Conservation (phyloP, 2,888 invertebrate species). For the Trichopria drosophilae region DNA sequence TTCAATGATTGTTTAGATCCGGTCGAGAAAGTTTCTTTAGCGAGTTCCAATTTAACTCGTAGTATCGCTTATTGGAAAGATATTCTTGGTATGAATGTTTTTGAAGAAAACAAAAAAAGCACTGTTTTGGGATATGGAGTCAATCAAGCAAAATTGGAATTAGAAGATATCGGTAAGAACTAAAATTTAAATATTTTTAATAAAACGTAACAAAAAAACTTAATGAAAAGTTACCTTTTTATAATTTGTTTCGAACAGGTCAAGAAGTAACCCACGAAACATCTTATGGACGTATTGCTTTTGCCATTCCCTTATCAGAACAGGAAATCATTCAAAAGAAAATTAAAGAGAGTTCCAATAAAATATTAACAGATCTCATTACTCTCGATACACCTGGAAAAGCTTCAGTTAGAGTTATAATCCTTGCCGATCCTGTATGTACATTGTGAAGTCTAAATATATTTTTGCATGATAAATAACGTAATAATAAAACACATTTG, state of each 20-base stretch:
- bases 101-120: conserved; percentile 66
- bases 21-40: conserved; percentile 76
- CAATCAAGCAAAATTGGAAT: conserved; percentile 76
- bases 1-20: conserved; percentile 65
- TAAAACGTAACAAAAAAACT: neutral
- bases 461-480: neutral
- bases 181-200: conserved; percentile 13
- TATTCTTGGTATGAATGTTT: conserved; percentile 73
- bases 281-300: conserved; percentile 95
- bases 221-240: conserved; percentile 8
- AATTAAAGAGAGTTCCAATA: conserved; percentile 71
- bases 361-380: conserved; percentile 85
- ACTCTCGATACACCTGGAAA: conserved; percentile 97
- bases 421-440: conserved; percentile 86
- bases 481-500: conserved; percentile 12
- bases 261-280: conserved; percentile 77
- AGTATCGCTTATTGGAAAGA: conserved; percentile 86
- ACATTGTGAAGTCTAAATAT: neutral
- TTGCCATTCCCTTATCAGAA: conserved; percentile 79
- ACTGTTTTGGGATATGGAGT: conserved; percentile 72
- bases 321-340: conserved; percentile 76
- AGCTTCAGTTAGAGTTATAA: conserved; percentile 93
- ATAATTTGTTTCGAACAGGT: conserved; percentile 57
- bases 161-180: conserved; percentile 69
- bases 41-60: conserved; percentile 73